Conservation (phyloP, 2,797 vertebrate species). For the Amniataba percoides region DNA sequence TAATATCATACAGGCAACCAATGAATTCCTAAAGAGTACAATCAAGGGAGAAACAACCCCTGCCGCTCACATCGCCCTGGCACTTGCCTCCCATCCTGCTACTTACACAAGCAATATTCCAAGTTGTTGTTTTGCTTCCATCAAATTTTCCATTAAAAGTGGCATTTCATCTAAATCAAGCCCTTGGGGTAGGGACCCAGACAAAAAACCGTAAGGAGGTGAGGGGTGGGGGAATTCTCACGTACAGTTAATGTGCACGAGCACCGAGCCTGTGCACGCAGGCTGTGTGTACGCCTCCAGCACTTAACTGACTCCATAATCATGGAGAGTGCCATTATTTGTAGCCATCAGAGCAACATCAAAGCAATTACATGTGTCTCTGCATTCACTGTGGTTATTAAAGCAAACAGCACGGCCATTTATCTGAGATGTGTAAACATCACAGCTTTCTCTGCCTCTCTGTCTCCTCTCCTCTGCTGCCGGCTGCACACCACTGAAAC, state of each 20-base stretch:
- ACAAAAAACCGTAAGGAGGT: slow-evolving; percentile 77
- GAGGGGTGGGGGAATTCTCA: slow-evolving; percentile 75
- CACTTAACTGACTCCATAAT: slow-evolving; percentile 75
- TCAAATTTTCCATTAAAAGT: slow-evolving; percentile 92
- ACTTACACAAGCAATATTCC: slow-evolving; percentile 80
- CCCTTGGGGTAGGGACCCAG: slow-evolving; percentile 83
- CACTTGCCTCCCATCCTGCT: slow-evolving; percentile 73
- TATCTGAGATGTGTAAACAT: slow-evolving; percentile 76
- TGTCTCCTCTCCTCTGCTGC: slow-evolving; percentile 31
- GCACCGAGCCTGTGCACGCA: slow-evolving; percentile 2
- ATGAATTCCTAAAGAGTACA: slow-evolving; percentile 81
- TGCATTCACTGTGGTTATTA: slow-evolving; percentile 84
- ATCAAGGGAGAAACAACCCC: slow-evolving; percentile 78
- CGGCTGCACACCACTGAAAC: slow-evolving; percentile 34
- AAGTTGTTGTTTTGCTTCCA: slow-evolving; percentile 85
- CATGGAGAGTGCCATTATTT: slow-evolving; percentile 83
- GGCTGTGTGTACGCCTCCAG: slow-evolving; percentile 53
- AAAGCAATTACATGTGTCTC: slow-evolving; percentile 86
- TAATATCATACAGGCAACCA: slow-evolving; percentile 82
- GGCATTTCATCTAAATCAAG: slow-evolving; percentile 92
- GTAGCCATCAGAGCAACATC: slow-evolving; percentile 84
- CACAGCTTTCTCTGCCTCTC: slow-evolving; percentile 41
- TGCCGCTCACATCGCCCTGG: slow-evolving; percentile 59
- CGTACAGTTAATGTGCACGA: slow-evolving; percentile 11
- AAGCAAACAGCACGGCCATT: slow-evolving; percentile 75